A percentile compares a stretch with the other conserved stretches of the same genome.
Conservation (phyloP, 2,888 invertebrate genomes). For the Fragum fragum region DNA sequence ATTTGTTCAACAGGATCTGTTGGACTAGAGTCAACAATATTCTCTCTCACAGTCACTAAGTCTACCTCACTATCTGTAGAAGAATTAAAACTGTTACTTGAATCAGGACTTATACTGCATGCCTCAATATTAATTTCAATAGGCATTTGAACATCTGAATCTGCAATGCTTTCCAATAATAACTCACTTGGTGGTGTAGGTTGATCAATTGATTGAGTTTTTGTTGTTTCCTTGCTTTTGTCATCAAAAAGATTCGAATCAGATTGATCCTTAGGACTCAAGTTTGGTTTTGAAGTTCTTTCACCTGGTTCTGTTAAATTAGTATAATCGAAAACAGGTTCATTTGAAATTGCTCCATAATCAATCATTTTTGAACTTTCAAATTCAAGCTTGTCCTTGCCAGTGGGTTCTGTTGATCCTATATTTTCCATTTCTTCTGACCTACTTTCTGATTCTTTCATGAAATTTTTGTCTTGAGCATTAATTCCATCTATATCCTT, state of each 20-base stretch:
- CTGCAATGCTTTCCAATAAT: neutral
- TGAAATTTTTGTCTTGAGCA: neutral
- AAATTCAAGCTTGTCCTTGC: neutral
- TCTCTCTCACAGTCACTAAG: conserved; percentile 61
- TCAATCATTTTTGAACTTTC: neutral
- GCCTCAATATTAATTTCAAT: conserved; percentile 17
- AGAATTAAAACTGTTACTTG: conserved; percentile 49
- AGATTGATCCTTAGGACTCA: neutral
- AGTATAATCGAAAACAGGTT: no score
- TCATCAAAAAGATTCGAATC: neutral
- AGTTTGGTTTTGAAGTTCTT: neutral
- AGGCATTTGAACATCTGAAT: neutral
- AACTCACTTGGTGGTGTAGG: conserved; percentile 8
- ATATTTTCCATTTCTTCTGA: conserved; percentile 26
- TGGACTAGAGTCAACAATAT: conserved; percentile 23
- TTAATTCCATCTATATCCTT: neutral
- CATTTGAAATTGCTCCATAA: neutral
- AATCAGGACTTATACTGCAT: conserved; percentile 60
- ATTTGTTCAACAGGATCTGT: conserved; percentile 4
- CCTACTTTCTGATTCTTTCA: conserved; percentile 38
- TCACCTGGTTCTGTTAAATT: neutral
- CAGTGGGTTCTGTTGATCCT: neutral
- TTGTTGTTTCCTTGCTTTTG: neutral
- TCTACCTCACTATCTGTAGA: conserved; percentile 60
- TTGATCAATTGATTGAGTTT: neutral